phyloP scores from a whole-genome alignment of 2,888 invertebrate species.

The Muschampia staudingeri region DNA sequence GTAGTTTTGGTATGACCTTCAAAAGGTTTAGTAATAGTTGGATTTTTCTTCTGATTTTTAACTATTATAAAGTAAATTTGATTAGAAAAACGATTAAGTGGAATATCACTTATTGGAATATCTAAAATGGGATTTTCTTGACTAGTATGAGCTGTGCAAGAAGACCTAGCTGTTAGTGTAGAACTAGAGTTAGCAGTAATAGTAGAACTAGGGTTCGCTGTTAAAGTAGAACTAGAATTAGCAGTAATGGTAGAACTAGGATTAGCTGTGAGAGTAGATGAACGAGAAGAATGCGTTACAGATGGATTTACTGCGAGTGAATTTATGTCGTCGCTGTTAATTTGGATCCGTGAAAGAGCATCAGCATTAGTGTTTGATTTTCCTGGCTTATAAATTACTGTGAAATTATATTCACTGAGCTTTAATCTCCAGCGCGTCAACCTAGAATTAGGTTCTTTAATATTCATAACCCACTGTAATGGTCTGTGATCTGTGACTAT shows the following conservation, averaged over 20 bases:
- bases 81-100: conserved; percentile 38
- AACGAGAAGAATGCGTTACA: neutral
- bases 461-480: conserved; percentile 35
- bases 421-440: too few relatives aligned
- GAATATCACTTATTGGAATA: conserved; percentile 45
- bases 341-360: conserved; percentile 14
- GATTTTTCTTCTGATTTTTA: too few relatives aligned
- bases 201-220: too few relatives aligned
- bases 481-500: neutral
- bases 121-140: conserved; percentile 20
- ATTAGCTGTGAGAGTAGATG: neutral
- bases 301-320: neutral
- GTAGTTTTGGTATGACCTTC: too few relatives aligned
- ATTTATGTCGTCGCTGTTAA: neutral
- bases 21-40: too few relatives aligned
- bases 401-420: too few relatives aligned
- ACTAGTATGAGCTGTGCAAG: neutral
- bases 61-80: too few relatives aligned
- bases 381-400: too few relatives aligned
- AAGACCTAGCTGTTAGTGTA: neutral
- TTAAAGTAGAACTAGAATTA: too few relatives aligned
- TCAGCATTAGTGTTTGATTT: conserved; percentile 21
- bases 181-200: neutral
- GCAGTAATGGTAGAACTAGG: too few relatives aligned
- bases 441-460: conserved; percentile 47